A percentile compares a stretch with the other conserved stretches of the same genome.
phyloP scores from a whole-genome alignment of 2,113 vertebrate genomes.

The Nestor notabilis region DNA sequence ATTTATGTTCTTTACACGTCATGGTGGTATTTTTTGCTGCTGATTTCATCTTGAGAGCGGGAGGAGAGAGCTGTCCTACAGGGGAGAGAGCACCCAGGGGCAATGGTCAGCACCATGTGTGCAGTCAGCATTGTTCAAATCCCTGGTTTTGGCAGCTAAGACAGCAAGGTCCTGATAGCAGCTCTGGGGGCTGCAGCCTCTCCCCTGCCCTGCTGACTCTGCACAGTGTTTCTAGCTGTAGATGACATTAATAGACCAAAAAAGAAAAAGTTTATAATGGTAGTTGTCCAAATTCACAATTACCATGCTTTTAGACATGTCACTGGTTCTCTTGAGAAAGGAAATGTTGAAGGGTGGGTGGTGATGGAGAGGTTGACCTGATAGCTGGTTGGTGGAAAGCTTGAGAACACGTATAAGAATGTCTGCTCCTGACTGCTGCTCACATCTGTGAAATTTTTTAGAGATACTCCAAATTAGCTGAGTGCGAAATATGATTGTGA shows the following conservation, averaged over 20 bases:
- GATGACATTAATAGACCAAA: neutral
- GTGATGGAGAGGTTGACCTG: neutral
- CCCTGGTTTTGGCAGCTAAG: neutral
- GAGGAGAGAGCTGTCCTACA: neutral
- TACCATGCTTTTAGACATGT: accelerated
- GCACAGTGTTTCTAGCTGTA: neutral
- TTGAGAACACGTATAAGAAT: neutral
- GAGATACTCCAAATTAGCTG: neutral
- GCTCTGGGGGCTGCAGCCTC: neutral
- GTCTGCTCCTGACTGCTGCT: neutral
- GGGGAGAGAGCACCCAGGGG: neutral
- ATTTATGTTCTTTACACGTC: neutral
- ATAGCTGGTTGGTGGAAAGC: neutral
- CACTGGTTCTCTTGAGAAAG: neutral
- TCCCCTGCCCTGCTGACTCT: neutral
- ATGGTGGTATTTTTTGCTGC: neutral
- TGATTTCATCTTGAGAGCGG: neutral
- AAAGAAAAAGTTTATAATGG: neutral
- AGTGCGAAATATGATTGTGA: slow-evolving; percentile 6
- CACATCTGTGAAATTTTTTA: neutral
- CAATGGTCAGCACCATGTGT: accelerated
- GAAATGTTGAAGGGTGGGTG: neutral
- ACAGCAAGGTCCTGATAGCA: neutral
- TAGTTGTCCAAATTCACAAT: neutral
- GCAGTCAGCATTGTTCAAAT: neutral